Percentiles rank a stretch among this genome's conserved stretches.
Evolutionary conservation across 2,113 vertebrate species (phyloP).

Genomic region (Prionailurus viverrinus): DNA sequence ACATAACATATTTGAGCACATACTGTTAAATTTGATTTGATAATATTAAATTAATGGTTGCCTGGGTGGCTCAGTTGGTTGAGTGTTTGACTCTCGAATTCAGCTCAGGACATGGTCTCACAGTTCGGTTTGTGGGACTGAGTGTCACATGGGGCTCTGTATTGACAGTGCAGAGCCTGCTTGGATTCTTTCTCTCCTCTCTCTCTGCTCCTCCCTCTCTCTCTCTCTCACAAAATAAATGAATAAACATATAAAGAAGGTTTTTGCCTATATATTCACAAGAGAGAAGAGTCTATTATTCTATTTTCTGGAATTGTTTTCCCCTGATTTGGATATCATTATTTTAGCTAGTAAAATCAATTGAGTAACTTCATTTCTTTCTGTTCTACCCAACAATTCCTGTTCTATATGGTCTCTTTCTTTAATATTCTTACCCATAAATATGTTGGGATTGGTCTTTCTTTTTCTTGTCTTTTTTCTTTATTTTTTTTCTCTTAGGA

Average conservation of each 20-base stretch:
- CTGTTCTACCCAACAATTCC: background rate
- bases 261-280: background rate
- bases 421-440: background rate
- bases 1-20: background rate
- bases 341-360: background rate
- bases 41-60: background rate
- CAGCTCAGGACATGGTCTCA: too few species aligned
- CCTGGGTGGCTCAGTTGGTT: too few species aligned
- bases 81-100: too few species aligned
- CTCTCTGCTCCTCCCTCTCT: too few species aligned
- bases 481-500: background rate
- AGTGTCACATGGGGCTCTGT: too few species aligned
- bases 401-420: background rate
- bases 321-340: background rate
- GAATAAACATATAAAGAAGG: background rate
- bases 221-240: too few species aligned
- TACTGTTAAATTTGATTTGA: background rate
- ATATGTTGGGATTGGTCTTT: background rate
- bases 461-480: background rate
- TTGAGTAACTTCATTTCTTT: background rate
- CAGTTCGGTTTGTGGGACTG: too few species aligned
- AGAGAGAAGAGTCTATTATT: background rate
- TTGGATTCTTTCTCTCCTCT: too few species aligned
- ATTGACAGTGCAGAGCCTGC: too few species aligned
- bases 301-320: background rate